These are phyloP conservation scores for Avahi laniger DNA, from an alignment of 2,797 vertebrate genomes.

Conservation along the genomic window DNA sequence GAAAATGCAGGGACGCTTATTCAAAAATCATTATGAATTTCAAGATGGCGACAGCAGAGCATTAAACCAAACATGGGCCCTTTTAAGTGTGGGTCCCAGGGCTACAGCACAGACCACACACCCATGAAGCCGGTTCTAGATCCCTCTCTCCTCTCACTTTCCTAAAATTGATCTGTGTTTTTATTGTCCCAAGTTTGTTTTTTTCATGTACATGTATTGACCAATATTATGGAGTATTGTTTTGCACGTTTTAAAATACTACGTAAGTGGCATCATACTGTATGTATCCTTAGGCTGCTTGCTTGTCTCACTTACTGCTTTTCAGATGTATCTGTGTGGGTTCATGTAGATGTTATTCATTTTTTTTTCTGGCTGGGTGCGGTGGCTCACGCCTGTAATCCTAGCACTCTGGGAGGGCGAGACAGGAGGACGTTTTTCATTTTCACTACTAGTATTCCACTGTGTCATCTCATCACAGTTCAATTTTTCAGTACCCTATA, in stretches of 20 bases:
- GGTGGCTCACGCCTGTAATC: background rate
- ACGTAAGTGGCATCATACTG: background rate
- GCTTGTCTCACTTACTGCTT: background rate
- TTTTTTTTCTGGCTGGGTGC: background rate
- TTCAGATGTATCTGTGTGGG: background rate
- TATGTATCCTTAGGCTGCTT: background rate
- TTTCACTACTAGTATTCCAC: background rate
- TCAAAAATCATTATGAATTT: constrained; percentile 16
- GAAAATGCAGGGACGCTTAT: background rate
- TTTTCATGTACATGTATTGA: background rate
- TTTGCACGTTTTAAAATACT: background rate
- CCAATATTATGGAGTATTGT: background rate
- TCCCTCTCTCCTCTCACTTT: background rate
- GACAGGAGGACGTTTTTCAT: background rate
- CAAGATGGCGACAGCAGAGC: background rate
- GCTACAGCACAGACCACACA: background rate
- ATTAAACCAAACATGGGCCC: background rate
- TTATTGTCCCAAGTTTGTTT: background rate
- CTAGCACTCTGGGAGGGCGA: background rate
- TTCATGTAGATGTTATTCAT: background rate
- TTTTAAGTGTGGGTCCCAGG: background rate
- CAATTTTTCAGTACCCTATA: background rate
- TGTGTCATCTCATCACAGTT: background rate
- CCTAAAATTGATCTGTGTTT: background rate
- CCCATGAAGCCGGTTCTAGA: background rate